Evolutionary conservation across 2,113 vertebrate genomes (phyloP).

Genomic region (Speoplatyrhinus poulsoni): DNA sequence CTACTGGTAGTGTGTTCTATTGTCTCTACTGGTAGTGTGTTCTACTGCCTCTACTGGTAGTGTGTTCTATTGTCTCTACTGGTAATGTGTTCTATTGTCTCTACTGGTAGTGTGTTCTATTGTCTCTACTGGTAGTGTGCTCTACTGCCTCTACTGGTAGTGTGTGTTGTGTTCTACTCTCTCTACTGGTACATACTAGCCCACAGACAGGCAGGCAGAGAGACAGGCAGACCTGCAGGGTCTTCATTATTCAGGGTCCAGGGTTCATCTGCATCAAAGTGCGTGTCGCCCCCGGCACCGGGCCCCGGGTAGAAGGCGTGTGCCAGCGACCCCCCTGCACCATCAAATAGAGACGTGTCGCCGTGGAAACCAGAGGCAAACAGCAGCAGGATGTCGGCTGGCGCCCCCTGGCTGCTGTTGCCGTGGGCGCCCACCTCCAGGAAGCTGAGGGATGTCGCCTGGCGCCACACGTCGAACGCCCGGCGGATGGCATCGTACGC

Average conservation of each 20-base stretch:
- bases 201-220: not conserved
- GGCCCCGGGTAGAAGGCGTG: conserved; percentile 95
- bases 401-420: conserved; percentile 79
- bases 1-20: too few species aligned
- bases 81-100: too few species aligned
- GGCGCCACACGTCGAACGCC: conserved; percentile 88
- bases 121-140: too few species aligned
- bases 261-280: conserved; percentile 94
- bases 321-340: conserved; percentile 90
- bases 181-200: too few species aligned
- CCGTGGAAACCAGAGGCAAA: conserved; percentile 96
- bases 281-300: conserved; percentile 91
- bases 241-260: conserved; percentile 90
- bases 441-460: conserved; percentile 86
- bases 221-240: conserved; percentile 78
- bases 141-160: too few species aligned
- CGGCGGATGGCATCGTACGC: conserved; percentile 78
- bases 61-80: too few species aligned
- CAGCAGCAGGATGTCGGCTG: conserved; percentile 88
- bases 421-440: conserved; percentile 79
- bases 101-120: too few species aligned
- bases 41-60: too few species aligned
- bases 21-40: too few species aligned
- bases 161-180: too few species aligned
- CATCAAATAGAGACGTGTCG: conserved; percentile 95